Base-by-base conservation (phyloP, 2,888 invertebrate genomes). In the Electrophaes corylata region DNA sequence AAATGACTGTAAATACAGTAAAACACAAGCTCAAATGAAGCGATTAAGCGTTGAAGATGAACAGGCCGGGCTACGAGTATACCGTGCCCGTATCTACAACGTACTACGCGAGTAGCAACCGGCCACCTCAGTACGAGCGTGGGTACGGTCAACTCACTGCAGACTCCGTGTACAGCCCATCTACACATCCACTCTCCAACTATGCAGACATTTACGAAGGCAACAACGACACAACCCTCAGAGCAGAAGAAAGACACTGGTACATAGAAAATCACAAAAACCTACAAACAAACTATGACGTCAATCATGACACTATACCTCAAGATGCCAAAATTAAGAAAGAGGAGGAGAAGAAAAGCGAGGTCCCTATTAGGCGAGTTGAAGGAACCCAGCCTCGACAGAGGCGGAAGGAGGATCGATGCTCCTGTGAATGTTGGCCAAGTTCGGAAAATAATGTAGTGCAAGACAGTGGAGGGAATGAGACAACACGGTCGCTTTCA, bases 351-450 rank as follows among this genome's bases (percentile, higher is more conserved):
- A 92, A 87, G 78, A 92, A 88, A 81, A 79, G 54, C 39, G 90
- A 88, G 31, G 78, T 83, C 18, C 81, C 84, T 35, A 73, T 86
- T 39, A 76, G 90, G 67, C 79, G 91, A 52, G 76, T 86, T 12
- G 88, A 91, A 18, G 81, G 83, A 11, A 71, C 81, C 0, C 88
- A 86, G 64, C 75, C 87, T 29, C 75, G 91, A 35, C 90, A 86
- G 66, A 81, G 92, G 48, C 73, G 91, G 52, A 92, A 92, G 75
- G 91, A 92, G 66, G 91, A 92, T 52, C 79, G 92, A 31, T 92
- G 92, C 65, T 92, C 92, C 2, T 92, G 92, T 63, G 92, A 92
- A 71, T 92, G 92, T 71, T 92, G 92, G 92, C 92, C 92, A 62
- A 91, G 80, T 64, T 84, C 87, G 56, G 91, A 91, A 65, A 88